Percentiles rank a stretch among this genome's conserved stretches.
These are phyloP conservation scores for Malachius bipustulatus DNA, from an alignment of 2,888 invertebrate genomes.

Conservation along the genomic window DNA sequence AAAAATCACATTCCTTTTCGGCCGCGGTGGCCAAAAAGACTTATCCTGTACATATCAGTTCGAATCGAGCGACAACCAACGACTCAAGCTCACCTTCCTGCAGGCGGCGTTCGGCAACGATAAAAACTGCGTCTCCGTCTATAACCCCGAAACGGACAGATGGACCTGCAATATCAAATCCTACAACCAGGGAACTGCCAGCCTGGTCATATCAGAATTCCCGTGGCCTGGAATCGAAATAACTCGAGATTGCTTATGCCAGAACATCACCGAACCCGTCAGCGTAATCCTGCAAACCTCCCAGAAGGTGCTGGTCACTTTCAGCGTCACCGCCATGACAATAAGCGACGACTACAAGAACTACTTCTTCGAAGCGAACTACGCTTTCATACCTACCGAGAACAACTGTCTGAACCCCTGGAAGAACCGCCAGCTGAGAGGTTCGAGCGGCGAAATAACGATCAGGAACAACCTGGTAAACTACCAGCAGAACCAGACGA, in stretches of 20 bases:
- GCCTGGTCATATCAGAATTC: constrained; percentile 47
- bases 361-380: constrained; percentile 66
- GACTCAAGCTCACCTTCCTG: constrained; percentile 57
- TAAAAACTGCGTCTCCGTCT: constrained; percentile 53
- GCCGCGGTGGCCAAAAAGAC: constrained; percentile 66
- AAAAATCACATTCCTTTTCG: constrained; percentile 69
- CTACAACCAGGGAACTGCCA: constrained; percentile 26
- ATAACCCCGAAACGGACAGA: constrained; percentile 54
- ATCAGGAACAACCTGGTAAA: constrained; percentile 45
- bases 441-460: constrained; percentile 62
- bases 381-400: constrained; percentile 51
- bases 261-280: constrained; percentile 53
- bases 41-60: constrained; percentile 65
- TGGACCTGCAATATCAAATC: constrained; percentile 52
- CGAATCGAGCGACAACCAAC: constrained; percentile 55
- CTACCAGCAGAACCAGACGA: constrained; percentile 41
- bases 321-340: constrained; percentile 66
- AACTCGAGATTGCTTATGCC: constrained; percentile 61
- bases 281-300: constrained; percentile 57
- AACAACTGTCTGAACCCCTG: constrained; percentile 51
- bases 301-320: constrained; percentile 58
- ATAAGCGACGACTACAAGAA: constrained; percentile 69
- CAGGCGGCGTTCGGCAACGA: constrained; percentile 56
- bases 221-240: constrained; percentile 57
- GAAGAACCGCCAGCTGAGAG: constrained; percentile 52